A percentile compares a stretch with the other conserved stretches of the same genome.
phyloP scores from a whole-genome alignment of 2,888 invertebrate genomes.

The Nymphalis polychloros region DNA sequence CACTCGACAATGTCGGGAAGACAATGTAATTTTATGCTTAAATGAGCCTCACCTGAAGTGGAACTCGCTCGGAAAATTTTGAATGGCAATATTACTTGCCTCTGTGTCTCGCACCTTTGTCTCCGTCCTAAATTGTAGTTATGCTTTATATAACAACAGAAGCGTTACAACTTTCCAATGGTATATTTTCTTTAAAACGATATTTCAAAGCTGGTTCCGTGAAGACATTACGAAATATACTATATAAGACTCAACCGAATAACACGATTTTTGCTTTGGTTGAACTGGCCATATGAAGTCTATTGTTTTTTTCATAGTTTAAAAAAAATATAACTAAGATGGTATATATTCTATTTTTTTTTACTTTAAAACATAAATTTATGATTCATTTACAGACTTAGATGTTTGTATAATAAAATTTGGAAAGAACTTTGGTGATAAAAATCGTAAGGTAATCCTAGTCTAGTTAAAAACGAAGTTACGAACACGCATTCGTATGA shows the following conservation, averaged over 20 bases:
- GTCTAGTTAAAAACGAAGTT: constrained; percentile 31
- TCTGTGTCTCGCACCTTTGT: constrained; percentile 70
- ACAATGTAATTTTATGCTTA: constrained; percentile 82
- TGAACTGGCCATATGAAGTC: not conserved
- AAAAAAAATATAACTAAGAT: not conserved
- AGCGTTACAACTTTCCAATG: constrained; percentile 73
- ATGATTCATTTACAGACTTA: not conserved
- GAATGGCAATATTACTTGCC: constrained; percentile 73
- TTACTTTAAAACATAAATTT: not conserved
- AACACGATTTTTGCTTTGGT: constrained; percentile 6
- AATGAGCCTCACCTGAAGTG: constrained; percentile 76
- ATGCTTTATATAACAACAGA: constrained; percentile 75
- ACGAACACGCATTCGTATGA: constrained; percentile 47
- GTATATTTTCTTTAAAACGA: constrained; percentile 38
- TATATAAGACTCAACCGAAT: constrained; percentile 19
- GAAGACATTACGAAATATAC: constrained; percentile 26
- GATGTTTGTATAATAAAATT: not conserved
- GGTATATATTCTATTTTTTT: not conserved
- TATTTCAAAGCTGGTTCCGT: constrained; percentile 27
- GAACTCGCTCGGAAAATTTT: constrained; percentile 77
- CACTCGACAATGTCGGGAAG: constrained; percentile 75
- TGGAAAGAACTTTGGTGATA: not conserved
- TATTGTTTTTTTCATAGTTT: constrained; percentile 2
- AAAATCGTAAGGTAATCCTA: constrained; percentile 11
- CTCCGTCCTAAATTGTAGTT: constrained; percentile 70